Evolutionary conservation across 2,888 invertebrate species (phyloP).

Genomic region (Cephalotes varians): DNA sequence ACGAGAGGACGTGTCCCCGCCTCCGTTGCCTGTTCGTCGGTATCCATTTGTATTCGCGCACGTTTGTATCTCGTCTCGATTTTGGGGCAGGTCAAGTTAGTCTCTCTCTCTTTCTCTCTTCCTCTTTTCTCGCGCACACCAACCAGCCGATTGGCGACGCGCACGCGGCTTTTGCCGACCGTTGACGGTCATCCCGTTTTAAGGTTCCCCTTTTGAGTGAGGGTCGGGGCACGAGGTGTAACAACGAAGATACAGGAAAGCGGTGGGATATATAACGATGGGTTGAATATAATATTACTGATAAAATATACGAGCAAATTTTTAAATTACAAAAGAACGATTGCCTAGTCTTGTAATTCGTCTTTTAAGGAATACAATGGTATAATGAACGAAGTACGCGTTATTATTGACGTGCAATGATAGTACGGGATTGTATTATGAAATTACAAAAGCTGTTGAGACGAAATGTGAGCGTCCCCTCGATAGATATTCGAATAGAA

Average conservation of each 20-base stretch:
- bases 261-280: not conserved
- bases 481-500: not conserved
- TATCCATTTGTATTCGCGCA: constrained; percentile 34
- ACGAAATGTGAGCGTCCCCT: not conserved
- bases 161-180: constrained; percentile 55
- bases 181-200: constrained; percentile 62
- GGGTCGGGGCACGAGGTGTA: not conserved
- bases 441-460: not conserved
- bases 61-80: constrained; percentile 61
- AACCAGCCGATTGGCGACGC: constrained; percentile 49
- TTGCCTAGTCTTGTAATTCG: not conserved
- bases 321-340: not conserved
- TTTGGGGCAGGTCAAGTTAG: constrained; percentile 70
- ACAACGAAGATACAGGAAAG: not conserved
- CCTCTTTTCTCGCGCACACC: constrained; percentile 18
- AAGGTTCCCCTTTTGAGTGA: constrained; percentile 31
- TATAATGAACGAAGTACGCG: not conserved
- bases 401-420: not conserved
- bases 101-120: constrained; percentile 23
- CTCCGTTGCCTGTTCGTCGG: constrained; percentile 38
- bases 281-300: not conserved
- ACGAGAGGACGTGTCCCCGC: constrained; percentile 34
- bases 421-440: not conserved
- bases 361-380: not conserved
- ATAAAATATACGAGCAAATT: not conserved